Evolutionary conservation across 2,113 vertebrate species (phyloP).

Genomic region (Nibea albiflora): DNA sequence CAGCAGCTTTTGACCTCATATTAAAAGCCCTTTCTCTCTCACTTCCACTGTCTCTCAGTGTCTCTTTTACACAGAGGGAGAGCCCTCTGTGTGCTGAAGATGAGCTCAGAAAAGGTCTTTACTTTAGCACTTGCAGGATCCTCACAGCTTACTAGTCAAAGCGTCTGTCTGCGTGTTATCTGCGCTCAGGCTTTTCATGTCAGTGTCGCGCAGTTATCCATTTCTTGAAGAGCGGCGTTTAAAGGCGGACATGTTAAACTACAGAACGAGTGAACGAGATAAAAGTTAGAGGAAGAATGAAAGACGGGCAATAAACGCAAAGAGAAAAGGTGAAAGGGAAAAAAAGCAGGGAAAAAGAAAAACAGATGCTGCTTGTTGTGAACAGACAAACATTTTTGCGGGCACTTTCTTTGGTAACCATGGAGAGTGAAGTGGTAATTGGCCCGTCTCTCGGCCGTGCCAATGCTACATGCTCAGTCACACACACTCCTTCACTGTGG

Average conservation of each 20-base stretch:
- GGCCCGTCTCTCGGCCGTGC: constrained; percentile 52
- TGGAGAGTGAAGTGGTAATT: constrained; percentile 76
- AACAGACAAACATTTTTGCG: constrained; percentile 75
- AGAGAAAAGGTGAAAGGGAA: constrained; percentile 41
- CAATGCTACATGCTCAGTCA: constrained; percentile 53
- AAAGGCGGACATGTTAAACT: constrained; percentile 22
- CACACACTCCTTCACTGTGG: constrained; percentile 61
- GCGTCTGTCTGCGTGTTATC: constrained; percentile 29
- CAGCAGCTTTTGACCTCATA: constrained; percentile 62
- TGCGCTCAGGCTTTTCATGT: constrained; percentile 3
- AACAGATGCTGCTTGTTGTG: constrained; percentile 69
- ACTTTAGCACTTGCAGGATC: constrained; percentile 12
- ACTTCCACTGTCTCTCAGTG: constrained; percentile 3
- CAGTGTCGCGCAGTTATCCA: constrained; percentile 20
- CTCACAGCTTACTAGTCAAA: constrained; percentile 35
- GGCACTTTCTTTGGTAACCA: constrained; percentile 72
- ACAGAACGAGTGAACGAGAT: constrained; percentile 15
- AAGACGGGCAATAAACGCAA: constrained; percentile 18
- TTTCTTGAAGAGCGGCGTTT: constrained; percentile 32
- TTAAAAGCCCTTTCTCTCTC: constrained; percentile 39
- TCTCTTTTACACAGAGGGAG: neutral
- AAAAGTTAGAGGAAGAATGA: constrained; percentile 11
- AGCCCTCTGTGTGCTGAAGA: constrained; percentile 34
- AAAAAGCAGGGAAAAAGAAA: constrained; percentile 32
- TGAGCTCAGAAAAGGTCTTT: constrained; percentile 33